Evolutionary conservation across 2,888 invertebrate genomes (phyloP), one percentile per base, ranked within the genome.

Genomic region (Microplitis manilae): DNA sequence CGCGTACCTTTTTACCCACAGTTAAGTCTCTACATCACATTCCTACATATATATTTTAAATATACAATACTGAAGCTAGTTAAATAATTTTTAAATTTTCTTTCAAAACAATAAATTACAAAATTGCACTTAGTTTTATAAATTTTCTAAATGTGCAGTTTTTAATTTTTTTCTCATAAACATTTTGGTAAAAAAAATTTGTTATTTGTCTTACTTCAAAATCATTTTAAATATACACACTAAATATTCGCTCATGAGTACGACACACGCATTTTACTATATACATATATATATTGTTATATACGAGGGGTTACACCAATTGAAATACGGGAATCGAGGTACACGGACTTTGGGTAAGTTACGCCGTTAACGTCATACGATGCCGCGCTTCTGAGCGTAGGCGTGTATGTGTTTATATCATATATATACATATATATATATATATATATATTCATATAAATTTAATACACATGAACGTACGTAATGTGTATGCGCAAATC

Each of bases 301-400:
- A 30, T 38, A 72, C 30, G 73, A 73, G 38, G 73, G 67, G 39
- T 67, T 73, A 62, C 50, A 40, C 73, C 73, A 77, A 77, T 77
- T 77, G 77, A 69, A 74, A 77, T 64, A 73, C 68, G 15, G 39
- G 77, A 77, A 73, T 77, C 73, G 77, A 77, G 69, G 70, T 77
- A 73, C 77, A 74, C 77, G 73, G 77, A 77, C 77, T 77, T 77
- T 77, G 77, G 77, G 77, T 77, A 69, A 77, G 73, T 77, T 76
- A 73, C 71, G 72, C 67, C 38, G 71, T 39, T 67, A 68, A 73
- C 77, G 77, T 77, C 77, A 77, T 77, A 73, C 69, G 71, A 77
- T 77, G 77, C 73, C 77, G 77, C 77, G 77, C 77, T 77, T 38
- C 76, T 60, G 50, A 38, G 77, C 77, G 77, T 77, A 77, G 73